Evolutionary conservation across 2,113 vertebrate species (phyloP).

Genomic region (Cathartes aura): DNA sequence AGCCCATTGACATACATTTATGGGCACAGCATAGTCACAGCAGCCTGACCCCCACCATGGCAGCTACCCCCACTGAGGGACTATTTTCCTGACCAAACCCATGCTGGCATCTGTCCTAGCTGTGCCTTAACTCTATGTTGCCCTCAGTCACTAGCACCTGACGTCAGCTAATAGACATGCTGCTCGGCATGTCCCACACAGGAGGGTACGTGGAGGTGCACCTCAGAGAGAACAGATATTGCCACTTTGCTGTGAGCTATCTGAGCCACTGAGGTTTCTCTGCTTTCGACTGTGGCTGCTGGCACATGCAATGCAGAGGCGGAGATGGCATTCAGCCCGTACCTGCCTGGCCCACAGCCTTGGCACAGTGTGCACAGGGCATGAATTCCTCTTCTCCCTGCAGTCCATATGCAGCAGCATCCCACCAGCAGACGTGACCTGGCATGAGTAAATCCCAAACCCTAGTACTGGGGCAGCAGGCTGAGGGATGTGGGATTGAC

Average conservation of each 20-base stretch:
- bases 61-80: neutral
- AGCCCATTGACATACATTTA: accelerated
- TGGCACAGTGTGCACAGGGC: neutral
- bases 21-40: neutral
- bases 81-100: neutral
- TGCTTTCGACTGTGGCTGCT: neutral
- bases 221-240: neutral
- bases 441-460: neutral
- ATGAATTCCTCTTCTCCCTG: neutral
- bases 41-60: neutral
- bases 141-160: too few species aligned
- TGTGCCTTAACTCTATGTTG: neutral
- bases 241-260: neutral
- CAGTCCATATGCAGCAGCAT: accelerated
- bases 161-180: neutral
- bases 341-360: neutral
- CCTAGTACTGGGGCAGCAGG: neutral
- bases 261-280: neutral
- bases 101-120: neutral
- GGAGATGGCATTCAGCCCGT: neutral
- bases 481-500: neutral
- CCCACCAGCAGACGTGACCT: neutral
- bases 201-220: accelerated
- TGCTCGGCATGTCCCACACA: accelerated
- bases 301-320: neutral